A percentile compares a stretch with the other conserved stretches of the same genome.
Evolutionary conservation across 2,113 vertebrate species (phyloP).

Genomic region (Turnix velox): DNA sequence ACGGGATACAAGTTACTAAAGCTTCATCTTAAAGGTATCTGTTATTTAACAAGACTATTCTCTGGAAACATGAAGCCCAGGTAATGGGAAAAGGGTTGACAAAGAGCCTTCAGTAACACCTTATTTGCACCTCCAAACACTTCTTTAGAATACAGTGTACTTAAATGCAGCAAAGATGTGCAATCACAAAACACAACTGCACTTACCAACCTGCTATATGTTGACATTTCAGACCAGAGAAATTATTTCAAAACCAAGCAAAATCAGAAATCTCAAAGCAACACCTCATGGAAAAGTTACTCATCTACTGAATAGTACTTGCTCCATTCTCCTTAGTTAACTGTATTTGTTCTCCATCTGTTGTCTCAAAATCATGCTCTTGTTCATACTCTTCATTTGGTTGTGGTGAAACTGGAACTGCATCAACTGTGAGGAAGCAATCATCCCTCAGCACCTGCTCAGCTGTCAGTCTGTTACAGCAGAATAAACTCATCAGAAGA

Average conservation of each 20-base stretch:
- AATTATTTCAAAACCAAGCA: background rate
- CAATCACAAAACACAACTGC: background rate
- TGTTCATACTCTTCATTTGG: conserved; percentile 16
- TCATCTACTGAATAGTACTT: background rate
- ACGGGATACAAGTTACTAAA: background rate
- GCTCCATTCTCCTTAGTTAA: background rate
- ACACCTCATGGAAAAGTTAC: background rate
- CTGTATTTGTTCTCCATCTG: background rate
- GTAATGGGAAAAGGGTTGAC: background rate
- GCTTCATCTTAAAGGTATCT: background rate
- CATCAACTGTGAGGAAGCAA: conserved; percentile 51
- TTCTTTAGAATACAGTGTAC: background rate
- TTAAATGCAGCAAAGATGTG: background rate
- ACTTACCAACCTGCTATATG: background rate
- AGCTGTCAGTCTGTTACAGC: conserved; percentile 57
- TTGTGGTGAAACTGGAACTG: background rate
- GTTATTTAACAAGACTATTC: background rate
- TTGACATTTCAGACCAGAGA: background rate
- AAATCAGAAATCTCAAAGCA: background rate
- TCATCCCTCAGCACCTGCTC: conserved; percentile 69
- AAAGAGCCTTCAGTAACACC: background rate
- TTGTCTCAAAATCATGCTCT: background rate
- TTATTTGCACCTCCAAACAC: background rate
- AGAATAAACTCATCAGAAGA: conserved; percentile 68
- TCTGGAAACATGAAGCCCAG: background rate